Conservation (phyloP, 2,888 invertebrate species). For the Nomada ruficornis region DNA sequence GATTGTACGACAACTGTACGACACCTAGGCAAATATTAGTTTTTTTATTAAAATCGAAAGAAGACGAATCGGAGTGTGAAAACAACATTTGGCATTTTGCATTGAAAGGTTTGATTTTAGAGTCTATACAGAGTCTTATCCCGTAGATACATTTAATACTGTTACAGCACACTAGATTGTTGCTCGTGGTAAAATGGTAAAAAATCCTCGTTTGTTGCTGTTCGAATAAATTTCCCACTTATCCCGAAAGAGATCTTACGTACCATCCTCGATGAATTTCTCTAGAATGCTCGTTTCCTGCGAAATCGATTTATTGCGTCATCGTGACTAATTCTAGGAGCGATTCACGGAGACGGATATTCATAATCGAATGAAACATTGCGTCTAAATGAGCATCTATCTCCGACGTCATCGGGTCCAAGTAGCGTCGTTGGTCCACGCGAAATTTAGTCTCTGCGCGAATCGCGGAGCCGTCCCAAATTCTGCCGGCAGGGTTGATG, state of each 20-base stretch:
- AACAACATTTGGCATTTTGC: too few relatives aligned
- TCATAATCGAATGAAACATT: slow-evolving; percentile 4
- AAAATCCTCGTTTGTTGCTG: not conserved
- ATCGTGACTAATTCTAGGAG: not conserved
- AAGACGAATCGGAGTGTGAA: too few relatives aligned
- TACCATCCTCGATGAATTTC: not conserved
- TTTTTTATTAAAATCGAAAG: too few relatives aligned
- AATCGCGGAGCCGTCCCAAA: not conserved
- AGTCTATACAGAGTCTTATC: too few relatives aligned
- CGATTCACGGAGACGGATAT: not conserved
- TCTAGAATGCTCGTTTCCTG: not conserved
- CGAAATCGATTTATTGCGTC: slow-evolving; percentile 6
- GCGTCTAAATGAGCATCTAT: slow-evolving; percentile 14
- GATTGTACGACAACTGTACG: too few relatives aligned
- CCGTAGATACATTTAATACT: too few relatives aligned
- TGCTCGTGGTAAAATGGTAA: too few relatives aligned
- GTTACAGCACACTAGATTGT: too few relatives aligned
- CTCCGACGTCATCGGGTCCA: not conserved
- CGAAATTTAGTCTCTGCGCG: not conserved
- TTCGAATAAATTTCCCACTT: not conserved
- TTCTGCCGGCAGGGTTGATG: slow-evolving; percentile 37
- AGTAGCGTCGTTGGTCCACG: not conserved
- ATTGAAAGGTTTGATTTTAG: too few relatives aligned
- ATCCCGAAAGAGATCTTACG: not conserved
- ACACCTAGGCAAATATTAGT: too few relatives aligned